Base-by-base conservation (phyloP, 2,888 invertebrate species). In the Venusia cambrica region DNA sequence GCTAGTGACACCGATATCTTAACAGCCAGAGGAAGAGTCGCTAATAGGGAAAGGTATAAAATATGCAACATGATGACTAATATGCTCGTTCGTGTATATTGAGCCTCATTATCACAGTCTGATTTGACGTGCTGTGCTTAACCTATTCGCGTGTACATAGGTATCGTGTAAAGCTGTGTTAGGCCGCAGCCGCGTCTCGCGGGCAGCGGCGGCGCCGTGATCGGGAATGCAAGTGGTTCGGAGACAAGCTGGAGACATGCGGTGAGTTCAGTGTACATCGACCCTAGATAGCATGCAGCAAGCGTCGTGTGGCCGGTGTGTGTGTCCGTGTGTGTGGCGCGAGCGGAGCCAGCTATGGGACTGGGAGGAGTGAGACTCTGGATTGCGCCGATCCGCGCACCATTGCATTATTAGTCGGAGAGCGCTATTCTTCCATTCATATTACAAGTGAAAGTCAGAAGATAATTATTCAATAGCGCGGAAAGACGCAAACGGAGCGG, bases 11-110 rank as follows among this genome's bases (percentile, higher is more conserved):
- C 70, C 78, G 71, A 73, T 40, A 40, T 35, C 16, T 12, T 27
- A 11, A 24, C 40, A 40, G 40, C 40, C 40, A 40, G 27, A 31
- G 27, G 35, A 35, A 36, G 17, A 74, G 73, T 79, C 79, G 76
- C 79, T 77, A 79, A 76, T 68, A 80, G 85, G 87, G 87, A 87
- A 87, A 87, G 87, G 87, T 87, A 87, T 87, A 85, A 85, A 87
- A 85, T 85, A 87, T 84, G 84, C 77, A 77, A 70, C 70, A 74
- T 79, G 78, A 81, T 79, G 77, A 70, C 67, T 73, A 70, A 75
- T 65, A 74, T 74, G 76, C 74, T 79, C 80, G 68, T 72, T 61
- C 64, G 75, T 77, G 79, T 77, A 64, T 48, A 66, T 51, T 61
- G 76, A 77, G 73, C 73, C 62, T 66, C 53, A 66, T 66, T 31